Evolutionary conservation across 2,797 vertebrate species (phyloP), one percentile per base, ranked within the genome.

Genomic region (Petrocephalus sullivani): DNA sequence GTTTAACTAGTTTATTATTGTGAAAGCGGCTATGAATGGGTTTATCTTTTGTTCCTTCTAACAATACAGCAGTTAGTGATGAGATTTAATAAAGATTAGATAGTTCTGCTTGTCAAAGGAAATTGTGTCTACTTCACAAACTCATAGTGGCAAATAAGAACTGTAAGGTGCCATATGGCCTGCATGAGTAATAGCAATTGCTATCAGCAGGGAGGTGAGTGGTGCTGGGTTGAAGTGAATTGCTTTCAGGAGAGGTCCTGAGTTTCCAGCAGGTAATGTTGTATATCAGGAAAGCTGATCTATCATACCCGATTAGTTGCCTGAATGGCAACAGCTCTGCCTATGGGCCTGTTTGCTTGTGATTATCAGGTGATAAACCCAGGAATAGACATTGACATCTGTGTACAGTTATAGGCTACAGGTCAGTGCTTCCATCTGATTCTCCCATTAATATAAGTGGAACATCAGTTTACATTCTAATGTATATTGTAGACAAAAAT

Each of bases 181-280:
- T 33, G 51, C 49, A 33, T 56, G 53, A 85, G 53, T 54, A 85
- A 57, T 57, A 85, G 53, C 54, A 28, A 58, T 23, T 57, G 54
- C 23, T 54, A 56, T 85, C 83, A 85, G 83, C 83, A 56, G 83
- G 83, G 54, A 85, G 83, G 83, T 85, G 83, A 58, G 83, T 16
- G 51, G 51, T 54, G 51, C 83, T 57, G 83, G 8, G 83, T 56
- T 16, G 83, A 85, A 37, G 49, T 85, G 83, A 85, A 85, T 57
- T 85, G 53, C 83, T 85, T 85, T 56, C 51, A 56, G 83, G 83
- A 54, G 4, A 28, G 53, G 23, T 54, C 57, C 53, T 54, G 83
- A 57, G 51, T 85, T 85, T 85, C 28, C 82, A 85, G 51, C 54
- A 85, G 83, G 54, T 57, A 85, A 85, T 85, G 12, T 37, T 58